phyloP scores from a whole-genome alignment of 2,797 vertebrate genomes.

The Crenuchus spilurus region DNA sequence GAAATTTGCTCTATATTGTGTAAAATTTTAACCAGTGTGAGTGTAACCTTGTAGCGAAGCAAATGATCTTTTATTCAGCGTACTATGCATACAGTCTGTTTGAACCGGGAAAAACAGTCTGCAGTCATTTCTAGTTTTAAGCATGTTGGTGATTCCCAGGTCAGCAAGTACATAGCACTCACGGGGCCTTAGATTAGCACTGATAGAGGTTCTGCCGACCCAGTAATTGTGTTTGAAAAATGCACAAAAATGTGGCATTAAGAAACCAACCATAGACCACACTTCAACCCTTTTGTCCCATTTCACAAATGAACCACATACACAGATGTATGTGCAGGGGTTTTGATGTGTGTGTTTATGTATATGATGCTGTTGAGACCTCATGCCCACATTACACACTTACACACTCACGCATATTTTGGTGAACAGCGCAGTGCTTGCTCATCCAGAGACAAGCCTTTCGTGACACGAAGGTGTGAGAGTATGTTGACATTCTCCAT shows the following conservation, averaged over 20 bases:
- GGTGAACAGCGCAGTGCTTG: constrained; percentile 34
- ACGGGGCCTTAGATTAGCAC: background rate
- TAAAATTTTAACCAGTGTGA: background rate
- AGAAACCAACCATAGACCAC: constrained; percentile 47
- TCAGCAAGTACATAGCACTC: background rate
- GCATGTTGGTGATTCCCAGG: background rate
- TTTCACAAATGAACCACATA: constrained; percentile 36
- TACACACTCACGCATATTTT: constrained; percentile 22
- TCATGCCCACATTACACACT: constrained; percentile 39
- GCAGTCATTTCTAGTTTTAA: constrained; percentile 18
- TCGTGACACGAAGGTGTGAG: constrained; percentile 68
- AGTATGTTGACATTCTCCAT: constrained; percentile 66
- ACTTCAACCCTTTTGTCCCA: constrained; percentile 29
- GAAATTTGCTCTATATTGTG: background rate
- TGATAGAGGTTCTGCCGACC: background rate
- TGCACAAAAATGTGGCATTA: constrained; percentile 23
- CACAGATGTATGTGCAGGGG: constrained; percentile 14
- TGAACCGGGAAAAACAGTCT: background rate
- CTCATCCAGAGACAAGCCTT: constrained; percentile 74
- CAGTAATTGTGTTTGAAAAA: background rate
- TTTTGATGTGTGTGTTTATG: constrained; percentile 51
- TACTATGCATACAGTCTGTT: constrained; percentile 1
- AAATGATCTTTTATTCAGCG: background rate
- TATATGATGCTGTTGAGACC: constrained; percentile 25
- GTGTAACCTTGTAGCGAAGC: background rate